A percentile compares a stretch with the other conserved stretches of the same genome.
Conservation (phyloP, 2,888 invertebrate species). For the Rhamnusium bicolor region DNA sequence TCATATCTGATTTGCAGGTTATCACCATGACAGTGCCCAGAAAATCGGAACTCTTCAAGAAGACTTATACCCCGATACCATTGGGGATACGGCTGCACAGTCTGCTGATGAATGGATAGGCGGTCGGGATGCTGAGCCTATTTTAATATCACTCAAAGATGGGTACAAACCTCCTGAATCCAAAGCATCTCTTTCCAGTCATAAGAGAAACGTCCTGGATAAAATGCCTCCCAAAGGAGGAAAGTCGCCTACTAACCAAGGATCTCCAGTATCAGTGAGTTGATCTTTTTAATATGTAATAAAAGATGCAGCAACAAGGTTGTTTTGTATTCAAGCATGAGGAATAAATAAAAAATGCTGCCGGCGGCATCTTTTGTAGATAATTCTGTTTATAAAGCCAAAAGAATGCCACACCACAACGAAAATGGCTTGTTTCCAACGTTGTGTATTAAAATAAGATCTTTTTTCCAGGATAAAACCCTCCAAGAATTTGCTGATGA, state of each 20-base stretch:
- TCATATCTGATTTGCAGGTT: slow-evolving; percentile 71
- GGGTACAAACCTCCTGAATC: slow-evolving; percentile 80
- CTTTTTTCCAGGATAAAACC: slow-evolving; percentile 77
- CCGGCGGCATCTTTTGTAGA: no score
- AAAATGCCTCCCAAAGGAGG: slow-evolving; percentile 74
- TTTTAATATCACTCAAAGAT: slow-evolving; percentile 93
- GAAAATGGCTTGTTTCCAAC: no score
- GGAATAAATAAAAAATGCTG: no score
- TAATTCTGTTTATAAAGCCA: no score
- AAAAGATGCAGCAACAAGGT: no score
- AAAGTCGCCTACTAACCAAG: slow-evolving; percentile 50
- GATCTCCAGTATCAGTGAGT: slow-evolving; percentile 68
- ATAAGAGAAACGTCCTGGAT: slow-evolving; percentile 85
- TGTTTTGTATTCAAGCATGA: no score
- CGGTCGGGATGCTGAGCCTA: slow-evolving; percentile 92
- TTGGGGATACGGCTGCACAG: slow-evolving; percentile 90
- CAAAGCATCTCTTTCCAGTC: slow-evolving; percentile 81
- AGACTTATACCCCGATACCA: slow-evolving; percentile 96
- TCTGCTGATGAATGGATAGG: slow-evolving; percentile 94
- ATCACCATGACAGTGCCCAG: slow-evolving; percentile 98
- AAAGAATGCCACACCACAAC: no score
- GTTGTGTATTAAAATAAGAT: background rate
- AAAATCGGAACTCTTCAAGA: slow-evolving; percentile 98
- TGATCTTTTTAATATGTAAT: no score
- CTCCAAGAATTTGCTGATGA: slow-evolving; percentile 90